Conservation (phyloP, 2,113 vertebrate genomes). For the Podilymbus podiceps region DNA sequence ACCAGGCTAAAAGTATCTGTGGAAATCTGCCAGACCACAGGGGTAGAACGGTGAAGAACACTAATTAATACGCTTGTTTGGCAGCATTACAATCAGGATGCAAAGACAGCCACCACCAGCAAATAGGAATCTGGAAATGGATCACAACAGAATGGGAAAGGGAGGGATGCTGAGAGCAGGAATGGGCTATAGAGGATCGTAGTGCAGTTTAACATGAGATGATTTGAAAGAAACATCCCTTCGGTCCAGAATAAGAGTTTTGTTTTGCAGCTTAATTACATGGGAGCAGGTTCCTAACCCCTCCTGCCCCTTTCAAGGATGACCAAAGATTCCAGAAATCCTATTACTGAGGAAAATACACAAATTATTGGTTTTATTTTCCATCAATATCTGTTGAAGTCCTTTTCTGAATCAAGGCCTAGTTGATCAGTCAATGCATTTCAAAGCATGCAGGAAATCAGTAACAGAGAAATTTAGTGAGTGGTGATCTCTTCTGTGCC, state of each 20-base stretch:
- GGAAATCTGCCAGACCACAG: background rate
- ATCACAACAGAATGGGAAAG: background rate
- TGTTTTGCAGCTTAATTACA: background rate
- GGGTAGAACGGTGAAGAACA: background rate
- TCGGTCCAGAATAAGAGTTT: background rate
- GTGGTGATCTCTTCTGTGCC: background rate
- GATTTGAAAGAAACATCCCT: background rate
- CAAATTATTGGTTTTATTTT: background rate
- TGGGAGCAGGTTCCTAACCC: background rate
- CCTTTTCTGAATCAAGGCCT: accelerated
- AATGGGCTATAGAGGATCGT: background rate
- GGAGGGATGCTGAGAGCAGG: background rate
- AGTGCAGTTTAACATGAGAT: background rate
- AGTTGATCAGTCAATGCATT: background rate
- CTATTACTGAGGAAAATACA: background rate
- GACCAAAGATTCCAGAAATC: background rate
- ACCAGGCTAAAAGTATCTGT: background rate
- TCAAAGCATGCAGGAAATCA: background rate
- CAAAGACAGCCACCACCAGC: background rate
- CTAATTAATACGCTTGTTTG: background rate
- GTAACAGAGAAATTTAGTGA: accelerated
- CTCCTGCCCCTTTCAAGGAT: background rate
- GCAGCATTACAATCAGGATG: background rate
- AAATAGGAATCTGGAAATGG: background rate
- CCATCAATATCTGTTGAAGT: background rate